phyloP scores from a whole-genome alignment of 2,113 vertebrate genomes.

The Dasyprocta punctata region DNA sequence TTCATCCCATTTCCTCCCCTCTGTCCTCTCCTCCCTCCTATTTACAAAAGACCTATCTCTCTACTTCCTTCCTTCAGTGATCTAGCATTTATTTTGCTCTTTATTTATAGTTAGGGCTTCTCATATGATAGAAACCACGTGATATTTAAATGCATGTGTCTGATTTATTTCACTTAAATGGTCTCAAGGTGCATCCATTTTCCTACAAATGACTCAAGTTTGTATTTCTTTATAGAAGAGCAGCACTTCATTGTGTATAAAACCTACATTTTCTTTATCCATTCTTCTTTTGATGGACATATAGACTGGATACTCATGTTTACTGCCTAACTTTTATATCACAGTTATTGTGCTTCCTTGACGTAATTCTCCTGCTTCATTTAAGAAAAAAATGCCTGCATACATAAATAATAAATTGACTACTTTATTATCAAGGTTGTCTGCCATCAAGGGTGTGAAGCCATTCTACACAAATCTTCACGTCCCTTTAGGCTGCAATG shows the following conservation, averaged over 20 bases:
- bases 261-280: too few relatives aligned
- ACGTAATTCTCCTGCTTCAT: neutral
- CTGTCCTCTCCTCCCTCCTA: neutral
- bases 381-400: neutral
- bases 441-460: neutral
- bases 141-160: neutral
- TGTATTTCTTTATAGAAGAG: too few relatives aligned
- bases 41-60: neutral
- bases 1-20: neutral
- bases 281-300: too few relatives aligned
- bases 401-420: neutral
- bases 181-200: too few relatives aligned
- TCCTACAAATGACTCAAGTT: too few relatives aligned
- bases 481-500: slow-evolving; percentile 69
- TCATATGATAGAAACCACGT: neutral
- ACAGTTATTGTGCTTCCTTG: neutral
- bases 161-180: too few relatives aligned
- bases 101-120: neutral
- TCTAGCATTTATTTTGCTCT: neutral
- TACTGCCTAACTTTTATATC: neutral
- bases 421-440: neutral
- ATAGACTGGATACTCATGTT: too few relatives aligned
- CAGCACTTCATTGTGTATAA: too few relatives aligned
- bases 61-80: neutral
- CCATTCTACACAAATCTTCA: slow-evolving; percentile 68